Evolutionary conservation across 1,140 invertebrate species (phyloP).

Genomic region (Lordiphosa stackelbergi): DNA sequence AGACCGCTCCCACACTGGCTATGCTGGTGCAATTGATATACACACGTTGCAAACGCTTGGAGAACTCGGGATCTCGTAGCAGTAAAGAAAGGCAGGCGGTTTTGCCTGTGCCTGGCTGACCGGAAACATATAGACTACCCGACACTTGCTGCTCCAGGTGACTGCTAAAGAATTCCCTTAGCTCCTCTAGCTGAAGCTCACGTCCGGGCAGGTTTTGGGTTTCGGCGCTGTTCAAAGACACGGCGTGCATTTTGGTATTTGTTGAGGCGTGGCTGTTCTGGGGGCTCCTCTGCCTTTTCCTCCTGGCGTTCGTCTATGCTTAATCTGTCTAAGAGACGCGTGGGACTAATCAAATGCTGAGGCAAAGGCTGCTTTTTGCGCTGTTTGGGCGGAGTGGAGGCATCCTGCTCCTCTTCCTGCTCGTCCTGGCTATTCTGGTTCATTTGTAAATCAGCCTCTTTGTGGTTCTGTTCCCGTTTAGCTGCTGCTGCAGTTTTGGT

Average conservation of each 20-base stretch:
- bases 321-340: slow-evolving; percentile 61
- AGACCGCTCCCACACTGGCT: slow-evolving; percentile 85
- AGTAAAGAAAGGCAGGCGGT: slow-evolving; percentile 90
- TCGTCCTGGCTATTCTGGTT: slow-evolving; percentile 13
- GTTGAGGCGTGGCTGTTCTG: slow-evolving; percentile 1
- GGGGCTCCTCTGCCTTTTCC: not conserved
- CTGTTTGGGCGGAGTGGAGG: slow-evolving; percentile 63
- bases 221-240: slow-evolving; percentile 85
- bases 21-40: slow-evolving; percentile 91
- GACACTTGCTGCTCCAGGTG: slow-evolving; percentile 84
- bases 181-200: slow-evolving; percentile 85
- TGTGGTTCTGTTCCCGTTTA: no score
- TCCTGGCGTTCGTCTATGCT: slow-evolving; percentile 65
- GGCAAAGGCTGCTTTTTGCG: slow-evolving; percentile 40
- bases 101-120: slow-evolving; percentile 96
- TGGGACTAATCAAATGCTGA: slow-evolving; percentile 67
- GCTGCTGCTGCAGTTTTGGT: slow-evolving; percentile 11
- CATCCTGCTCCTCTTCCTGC: slow-evolving; percentile 29
- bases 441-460: not conserved
- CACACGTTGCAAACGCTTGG: slow-evolving; percentile 81
- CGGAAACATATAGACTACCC: slow-evolving; percentile 94
- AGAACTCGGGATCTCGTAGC: slow-evolving; percentile 81
- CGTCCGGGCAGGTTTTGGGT: slow-evolving; percentile 86
- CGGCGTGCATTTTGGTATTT: slow-evolving; percentile 81
- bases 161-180: slow-evolving; percentile 84